Evolutionary conservation across 2,888 invertebrate genomes (phyloP), one percentile per base, ranked within the genome.

Genomic region (Matsumyia berberina): DNA sequence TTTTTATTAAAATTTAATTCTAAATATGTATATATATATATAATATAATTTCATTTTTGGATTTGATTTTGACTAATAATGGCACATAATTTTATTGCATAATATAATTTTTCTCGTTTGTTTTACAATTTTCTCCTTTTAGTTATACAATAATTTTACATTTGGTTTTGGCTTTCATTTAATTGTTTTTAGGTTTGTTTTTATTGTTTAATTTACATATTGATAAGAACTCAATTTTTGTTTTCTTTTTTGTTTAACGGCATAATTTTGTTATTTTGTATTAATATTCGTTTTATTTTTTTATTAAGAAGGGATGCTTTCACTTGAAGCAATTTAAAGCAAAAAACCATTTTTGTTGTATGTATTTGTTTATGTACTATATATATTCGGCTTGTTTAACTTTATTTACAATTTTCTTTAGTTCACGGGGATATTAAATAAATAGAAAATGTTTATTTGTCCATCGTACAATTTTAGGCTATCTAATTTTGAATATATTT

Each of bases 71-170:
- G 88, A 88, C 89, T 90, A 89, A 89, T 91, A 91, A 91, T 90
- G 91, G 91, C 91, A 91, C 91, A 92, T 90, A 89, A 88, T 90
- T 89, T 91, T 91, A 91, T 91, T 91, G 91, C 90, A 90, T 90
- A 88, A 88, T 87, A 89, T 86, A 86, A 46, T 24, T 72, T 76
- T 78, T 78, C 51, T 74, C 51, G 60, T 79, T 87, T 78, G 73
- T 67, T 76, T 64, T 86, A 58, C 29, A 78, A 24, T 76, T 42
- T 49, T 67, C 49, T 24, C 66, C 57, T 67, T 42, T 17, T 4
- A 8, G 24, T 70, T 78, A 64, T 72, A 42, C 46, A 53, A 46
- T 69, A 12, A 57, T 66, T 66, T 76, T 66, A 44, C 64, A 69
- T 33, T 12, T 46, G n/a, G 11, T 31, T 37, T 24, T 24, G n/a